phyloP scores from a whole-genome alignment of 2,113 vertebrate species.

The Uria aalge region DNA sequence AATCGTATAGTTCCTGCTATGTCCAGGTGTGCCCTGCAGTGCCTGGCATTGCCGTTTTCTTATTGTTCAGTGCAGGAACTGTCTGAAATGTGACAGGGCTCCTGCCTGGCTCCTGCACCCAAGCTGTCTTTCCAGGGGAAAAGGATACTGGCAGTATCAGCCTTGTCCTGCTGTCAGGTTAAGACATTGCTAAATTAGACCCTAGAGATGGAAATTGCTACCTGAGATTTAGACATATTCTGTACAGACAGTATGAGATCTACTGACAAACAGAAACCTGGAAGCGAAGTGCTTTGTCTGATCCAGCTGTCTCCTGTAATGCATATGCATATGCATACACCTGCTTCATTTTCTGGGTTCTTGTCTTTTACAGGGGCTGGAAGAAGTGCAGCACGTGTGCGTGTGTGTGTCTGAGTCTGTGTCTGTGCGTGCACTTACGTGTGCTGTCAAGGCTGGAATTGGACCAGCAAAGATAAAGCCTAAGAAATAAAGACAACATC shows the following conservation, averaged over 20 bases:
- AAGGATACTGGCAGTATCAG: neutral
- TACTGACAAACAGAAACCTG: neutral
- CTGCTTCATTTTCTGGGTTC: neutral
- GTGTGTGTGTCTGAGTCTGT: neutral
- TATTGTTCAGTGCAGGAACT: neutral
- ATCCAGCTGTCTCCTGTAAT: neutral
- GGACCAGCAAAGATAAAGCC: neutral
- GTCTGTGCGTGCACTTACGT: neutral
- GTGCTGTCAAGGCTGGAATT: neutral
- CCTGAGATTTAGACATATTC: neutral
- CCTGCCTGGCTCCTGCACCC: neutral
- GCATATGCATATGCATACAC: no score
- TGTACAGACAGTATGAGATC: neutral
- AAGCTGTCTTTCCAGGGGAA: neutral
- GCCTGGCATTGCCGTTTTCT: neutral
- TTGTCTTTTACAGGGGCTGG: neutral
- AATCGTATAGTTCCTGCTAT: rapidly evolving
- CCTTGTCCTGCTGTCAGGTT: neutral
- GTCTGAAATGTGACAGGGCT: neutral
- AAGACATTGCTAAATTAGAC: neutral
- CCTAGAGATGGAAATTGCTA: neutral
- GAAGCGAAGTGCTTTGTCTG: neutral
- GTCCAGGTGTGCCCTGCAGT: neutral
- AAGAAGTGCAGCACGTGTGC: neutral
- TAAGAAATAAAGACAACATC: neutral